A percentile compares a stretch with the other conserved stretches of the same genome.
phyloP scores from a whole-genome alignment of 1,140 invertebrate species.

The Anoplolepis gracilipes region DNA sequence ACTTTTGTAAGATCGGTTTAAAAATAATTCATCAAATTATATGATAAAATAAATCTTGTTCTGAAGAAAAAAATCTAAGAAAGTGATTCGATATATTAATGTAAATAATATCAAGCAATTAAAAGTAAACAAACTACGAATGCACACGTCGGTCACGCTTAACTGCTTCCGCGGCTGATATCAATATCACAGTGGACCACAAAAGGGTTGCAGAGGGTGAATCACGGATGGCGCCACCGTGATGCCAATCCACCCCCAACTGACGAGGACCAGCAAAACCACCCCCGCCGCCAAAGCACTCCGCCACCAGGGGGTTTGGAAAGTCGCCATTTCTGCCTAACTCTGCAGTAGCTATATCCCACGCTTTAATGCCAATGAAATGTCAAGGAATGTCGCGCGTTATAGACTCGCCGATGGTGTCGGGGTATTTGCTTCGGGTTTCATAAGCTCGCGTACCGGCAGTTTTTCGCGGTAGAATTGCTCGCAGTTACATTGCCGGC shows the following conservation, averaged over 20 bases:
- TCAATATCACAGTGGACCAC: constrained; percentile 25
- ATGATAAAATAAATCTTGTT: not conserved
- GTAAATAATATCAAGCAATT: not conserved
- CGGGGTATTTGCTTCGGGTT: constrained; percentile 52
- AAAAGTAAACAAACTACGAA: not conserved
- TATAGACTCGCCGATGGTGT: constrained; percentile 71
- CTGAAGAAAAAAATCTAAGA: not conserved
- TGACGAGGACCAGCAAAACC: constrained; percentile 64
- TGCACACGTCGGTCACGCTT: not conserved
- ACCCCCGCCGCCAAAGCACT: constrained; percentile 66
- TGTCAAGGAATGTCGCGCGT: constrained; percentile 77
- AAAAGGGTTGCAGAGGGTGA: constrained; percentile 32
- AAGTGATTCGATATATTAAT: not conserved
- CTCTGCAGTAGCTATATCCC: constrained; percentile 77
- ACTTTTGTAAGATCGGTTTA: not conserved
- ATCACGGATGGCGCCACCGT: constrained; percentile 76
- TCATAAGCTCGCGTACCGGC: constrained; percentile 60
- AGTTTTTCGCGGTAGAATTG: constrained; percentile 55
- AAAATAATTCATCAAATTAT: not conserved
- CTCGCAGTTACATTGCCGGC: constrained; percentile 27
- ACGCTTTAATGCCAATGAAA: constrained; percentile 78
- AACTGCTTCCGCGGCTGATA: not conserved
- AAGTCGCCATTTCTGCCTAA: constrained; percentile 82
- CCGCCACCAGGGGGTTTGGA: constrained; percentile 73
- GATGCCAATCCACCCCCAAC: constrained; percentile 55